Conservation (phyloP, 2,113 vertebrate species). For the Oenanthe oenanthe region DNA sequence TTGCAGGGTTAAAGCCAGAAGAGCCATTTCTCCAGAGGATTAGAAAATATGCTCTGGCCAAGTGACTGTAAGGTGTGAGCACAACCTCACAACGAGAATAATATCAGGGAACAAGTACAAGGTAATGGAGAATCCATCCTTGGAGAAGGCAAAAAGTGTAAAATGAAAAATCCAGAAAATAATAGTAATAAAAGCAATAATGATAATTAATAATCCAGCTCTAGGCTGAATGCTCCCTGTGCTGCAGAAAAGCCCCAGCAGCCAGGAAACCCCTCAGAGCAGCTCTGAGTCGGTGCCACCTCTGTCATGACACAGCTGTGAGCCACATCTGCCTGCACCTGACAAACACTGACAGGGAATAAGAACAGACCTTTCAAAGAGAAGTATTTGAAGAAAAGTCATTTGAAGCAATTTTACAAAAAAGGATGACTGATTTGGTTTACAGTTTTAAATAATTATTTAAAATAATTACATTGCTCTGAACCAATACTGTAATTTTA, state of each 20-base stretch:
- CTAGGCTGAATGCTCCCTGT: accelerated
- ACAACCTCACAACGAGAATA: background rate
- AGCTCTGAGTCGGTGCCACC: background rate
- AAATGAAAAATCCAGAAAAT: background rate
- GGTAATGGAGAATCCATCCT: background rate
- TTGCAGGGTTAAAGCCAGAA: background rate
- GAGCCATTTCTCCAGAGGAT: background rate
- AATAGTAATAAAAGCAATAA: background rate
- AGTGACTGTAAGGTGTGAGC: background rate
- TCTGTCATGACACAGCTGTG: background rate
- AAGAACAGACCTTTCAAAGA: background rate
- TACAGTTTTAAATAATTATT: background rate
- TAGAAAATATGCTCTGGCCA: background rate
- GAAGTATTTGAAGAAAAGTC: background rate
- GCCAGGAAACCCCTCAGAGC: background rate
- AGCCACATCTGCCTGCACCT: background rate
- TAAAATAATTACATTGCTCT: background rate
- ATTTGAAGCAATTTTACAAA: background rate
- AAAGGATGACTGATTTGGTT: background rate
- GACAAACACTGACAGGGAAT: background rate
- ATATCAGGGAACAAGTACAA: background rate
- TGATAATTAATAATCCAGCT: background rate
- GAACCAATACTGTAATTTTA: slow-evolving; percentile 5
- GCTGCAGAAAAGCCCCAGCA: background rate
- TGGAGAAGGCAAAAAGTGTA: background rate